Evolutionary conservation across 2,888 invertebrate genomes (phyloP), one percentile per base, ranked within the genome.

Genomic region (Acrocera orbiculus): DNA sequence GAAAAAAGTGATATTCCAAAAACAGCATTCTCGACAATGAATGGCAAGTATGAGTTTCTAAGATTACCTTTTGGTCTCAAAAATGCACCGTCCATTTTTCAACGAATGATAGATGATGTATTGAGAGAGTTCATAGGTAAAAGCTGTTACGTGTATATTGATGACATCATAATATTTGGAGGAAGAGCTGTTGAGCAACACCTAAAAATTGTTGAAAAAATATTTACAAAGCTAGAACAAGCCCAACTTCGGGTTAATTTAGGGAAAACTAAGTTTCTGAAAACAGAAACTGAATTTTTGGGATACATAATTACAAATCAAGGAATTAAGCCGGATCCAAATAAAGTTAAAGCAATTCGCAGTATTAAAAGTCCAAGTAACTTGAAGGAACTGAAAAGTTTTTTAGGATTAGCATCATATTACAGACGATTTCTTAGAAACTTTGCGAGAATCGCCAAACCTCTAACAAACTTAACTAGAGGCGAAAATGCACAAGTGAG

Each of bases 11-110:
- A 44, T 26, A 41, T 42, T 15, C 35, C 38, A 1, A 44, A 44
- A 30, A 46, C 39, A 1, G 43, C 45, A 10, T 44, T 42, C 28
- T 41, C 42, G 4, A 39, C 42, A 5, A 34, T 33, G 26, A 43
- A 44, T 3, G 30, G 19, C 2, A 38, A 33, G 19, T 32, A 38
- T 16, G 35, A 36, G 20, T 33, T 36, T 11, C 30, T 22, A 4
- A 33, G 33, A 27, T 10, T 30, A 3, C 37, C 37, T 4, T 33
- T 37, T 16, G 30, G 30, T 2, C 23, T 33, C 2, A 34, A 30
- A 23, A 30, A 34, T 16, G 37, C 27, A 2, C 30, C 37, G 4
- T 36, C 41, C 0, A 42, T 42, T n/a, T 43, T 44, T 17, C 42
- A 44, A 27, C 13, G 44, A 6, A 43, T 40, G 36, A 37, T 43